Conservation (phyloP, 2,797 vertebrate genomes). For the Rachycentron canadum region DNA sequence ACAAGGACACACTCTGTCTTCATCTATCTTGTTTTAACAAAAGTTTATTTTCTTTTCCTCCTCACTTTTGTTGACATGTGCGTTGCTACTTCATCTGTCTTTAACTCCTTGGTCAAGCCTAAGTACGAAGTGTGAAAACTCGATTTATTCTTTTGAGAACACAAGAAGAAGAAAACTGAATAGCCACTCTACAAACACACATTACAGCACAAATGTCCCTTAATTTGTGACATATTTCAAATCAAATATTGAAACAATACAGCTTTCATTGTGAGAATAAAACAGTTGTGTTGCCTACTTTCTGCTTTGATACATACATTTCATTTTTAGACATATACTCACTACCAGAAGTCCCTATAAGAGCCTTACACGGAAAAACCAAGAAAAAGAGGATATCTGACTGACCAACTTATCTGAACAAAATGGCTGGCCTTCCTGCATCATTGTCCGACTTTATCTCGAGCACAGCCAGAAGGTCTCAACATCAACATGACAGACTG, state of each 20-base stretch:
- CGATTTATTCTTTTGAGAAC: background rate
- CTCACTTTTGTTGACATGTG: conserved; percentile 21
- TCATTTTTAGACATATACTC: conserved; percentile 4
- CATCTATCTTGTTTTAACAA: conserved; percentile 52
- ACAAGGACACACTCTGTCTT: conserved; percentile 63
- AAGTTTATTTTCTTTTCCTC: conserved; percentile 37
- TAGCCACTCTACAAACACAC: background rate
- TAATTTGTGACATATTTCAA: background rate
- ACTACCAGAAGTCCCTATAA: background rate
- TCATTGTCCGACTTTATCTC: background rate
- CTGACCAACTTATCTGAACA: background rate
- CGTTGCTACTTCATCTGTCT: conserved; percentile 36
- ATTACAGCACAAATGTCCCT: background rate
- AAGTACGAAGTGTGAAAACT: conserved; percentile 7
- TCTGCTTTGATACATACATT: background rate
- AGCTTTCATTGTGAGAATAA: background rate
- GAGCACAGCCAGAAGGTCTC: too few species aligned
- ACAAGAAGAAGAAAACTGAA: background rate
- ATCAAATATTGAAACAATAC: background rate
- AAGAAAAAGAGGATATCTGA: background rate
- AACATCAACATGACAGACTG: background rate
- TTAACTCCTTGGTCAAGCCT: conserved; percentile 11
- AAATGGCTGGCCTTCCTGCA: background rate
- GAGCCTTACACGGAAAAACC: background rate
- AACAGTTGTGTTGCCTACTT: background rate